These are phyloP conservation scores for Helicoverpa zea DNA, from an alignment of 1,140 invertebrate species.

Conservation along the genomic window DNA sequence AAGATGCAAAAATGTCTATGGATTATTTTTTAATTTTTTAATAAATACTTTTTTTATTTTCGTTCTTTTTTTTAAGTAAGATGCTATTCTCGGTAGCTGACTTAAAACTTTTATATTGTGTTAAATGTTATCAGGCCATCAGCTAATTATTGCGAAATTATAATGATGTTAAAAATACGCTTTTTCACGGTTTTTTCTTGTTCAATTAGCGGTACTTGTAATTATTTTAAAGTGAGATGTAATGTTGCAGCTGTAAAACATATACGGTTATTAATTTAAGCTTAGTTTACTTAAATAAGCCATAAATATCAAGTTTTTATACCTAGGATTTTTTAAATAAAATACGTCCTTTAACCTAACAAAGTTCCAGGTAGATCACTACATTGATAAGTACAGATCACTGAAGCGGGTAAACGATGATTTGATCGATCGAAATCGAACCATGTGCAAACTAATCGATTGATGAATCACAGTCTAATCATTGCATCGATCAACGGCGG, in stretches of 20 bases:
- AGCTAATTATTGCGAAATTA: slow-evolving; percentile 18
- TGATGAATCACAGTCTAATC: too few relatives aligned
- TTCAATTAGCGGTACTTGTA: slow-evolving; percentile 11
- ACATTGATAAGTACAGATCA: too few relatives aligned
- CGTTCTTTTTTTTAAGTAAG: neutral
- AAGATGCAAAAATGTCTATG: slow-evolving; percentile 30
- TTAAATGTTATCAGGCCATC: slow-evolving; percentile 12
- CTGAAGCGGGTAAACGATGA: too few relatives aligned
- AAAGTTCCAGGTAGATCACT: too few relatives aligned
- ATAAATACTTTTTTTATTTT: neutral
- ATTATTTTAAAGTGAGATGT: slow-evolving; percentile 5
- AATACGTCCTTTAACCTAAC: too few relatives aligned
- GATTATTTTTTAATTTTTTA: slow-evolving; percentile 16
- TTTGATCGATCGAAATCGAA: too few relatives aligned
- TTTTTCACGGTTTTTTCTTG: slow-evolving; percentile 1
- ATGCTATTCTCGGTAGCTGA: neutral
- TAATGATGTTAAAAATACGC: slow-evolving; percentile 10
- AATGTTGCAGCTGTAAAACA: slow-evolving; percentile 11
- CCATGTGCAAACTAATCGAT: too few relatives aligned
- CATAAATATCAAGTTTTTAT: too few relatives aligned
- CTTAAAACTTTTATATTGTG: slow-evolving; percentile 4
- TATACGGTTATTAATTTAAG: neutral
- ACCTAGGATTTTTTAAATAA: too few relatives aligned
- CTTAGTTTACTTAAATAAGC: too few relatives aligned
- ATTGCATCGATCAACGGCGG: too few relatives aligned